Evolutionary conservation across 1,140 invertebrate species (phyloP), one percentile per base, ranked within the genome.

Genomic region (Drosophila melanica): DNA sequence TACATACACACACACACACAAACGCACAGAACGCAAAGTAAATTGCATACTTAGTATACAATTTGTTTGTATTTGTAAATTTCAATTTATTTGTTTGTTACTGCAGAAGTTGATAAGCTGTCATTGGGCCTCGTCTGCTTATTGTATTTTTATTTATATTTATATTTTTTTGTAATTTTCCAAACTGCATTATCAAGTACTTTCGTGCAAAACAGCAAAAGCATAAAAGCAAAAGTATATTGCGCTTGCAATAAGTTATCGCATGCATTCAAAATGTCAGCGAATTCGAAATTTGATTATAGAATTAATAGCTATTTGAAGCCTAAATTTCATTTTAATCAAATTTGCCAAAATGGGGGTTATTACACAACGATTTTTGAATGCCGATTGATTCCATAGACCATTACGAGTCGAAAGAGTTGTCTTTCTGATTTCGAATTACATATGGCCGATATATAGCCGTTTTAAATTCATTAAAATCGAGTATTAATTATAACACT

Each of bases 11-110:
- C 35, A 37, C 5, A 41, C 12, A 41, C 39, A 41, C 35, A 37
- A 12, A 12, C 12, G 4, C 39, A n/a, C 4, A 41, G 1, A 23
- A 9, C 30, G 1, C 5, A 18, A 3, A 23, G 20, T 48, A 12
- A 27, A 48, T n/a, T 27, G 20, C 20, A 48, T 48, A n/a, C 20
- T 20, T 18, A 16, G 41, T 54, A 44, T 41, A 14, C 10, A 44
- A 44, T 30, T 37, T 14, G 11, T 27, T 14, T 23, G 8, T 62
- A 33, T 30, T 23, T n/a, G 11, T 27, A 33, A 27, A n/a, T 53
- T 57, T 14, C 16, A 57, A 63, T 63, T 70, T 47, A 42, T 64
- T 57, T 63, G 64, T 70, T 65, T 71, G 51, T 48, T 35, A 41
- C 51, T 71, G 37, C 45, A 53, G 16, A 71, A 55, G 47, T 48